Evolutionary conservation across 2,797 vertebrate genomes (phyloP).

Genomic region (Sebastes variabilis): DNA sequence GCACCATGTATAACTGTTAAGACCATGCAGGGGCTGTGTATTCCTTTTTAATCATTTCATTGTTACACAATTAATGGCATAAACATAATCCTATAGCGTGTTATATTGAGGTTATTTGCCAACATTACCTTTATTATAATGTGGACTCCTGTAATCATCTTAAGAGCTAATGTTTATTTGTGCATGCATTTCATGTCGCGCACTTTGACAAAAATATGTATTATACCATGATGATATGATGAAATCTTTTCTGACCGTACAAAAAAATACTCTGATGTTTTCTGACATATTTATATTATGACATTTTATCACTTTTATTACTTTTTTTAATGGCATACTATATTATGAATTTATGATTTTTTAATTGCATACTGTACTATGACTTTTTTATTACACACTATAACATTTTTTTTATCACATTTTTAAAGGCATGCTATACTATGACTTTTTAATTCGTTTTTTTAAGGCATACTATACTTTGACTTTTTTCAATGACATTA

Average conservation of each 20-base stretch:
- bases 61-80: conserved; percentile 26
- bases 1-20: conserved; percentile 25
- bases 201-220: no score
- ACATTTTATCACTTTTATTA: no score
- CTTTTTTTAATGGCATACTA: no score
- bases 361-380: background rate
- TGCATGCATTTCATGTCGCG: background rate
- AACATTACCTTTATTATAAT: conserved; percentile 45
- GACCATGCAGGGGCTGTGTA: conserved; percentile 1
- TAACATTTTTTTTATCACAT: no score
- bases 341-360: background rate
- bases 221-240: no score
- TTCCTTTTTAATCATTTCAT: conserved; percentile 27
- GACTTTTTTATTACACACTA: background rate
- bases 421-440: no score
- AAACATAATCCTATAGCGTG: conserved; percentile 41
- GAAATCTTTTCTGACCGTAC: no score
- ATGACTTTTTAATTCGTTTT: no score
- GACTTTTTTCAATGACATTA: no score
- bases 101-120: conserved; percentile 27
- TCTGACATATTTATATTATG: no score
- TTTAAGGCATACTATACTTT: no score
- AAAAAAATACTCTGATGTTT: no score
- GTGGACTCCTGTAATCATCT: conserved; percentile 48
- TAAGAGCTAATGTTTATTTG: conserved; percentile 33